Base-by-base conservation (phyloP, 1,140 invertebrate species). In the Yoshiicerus persimilis region DNA sequence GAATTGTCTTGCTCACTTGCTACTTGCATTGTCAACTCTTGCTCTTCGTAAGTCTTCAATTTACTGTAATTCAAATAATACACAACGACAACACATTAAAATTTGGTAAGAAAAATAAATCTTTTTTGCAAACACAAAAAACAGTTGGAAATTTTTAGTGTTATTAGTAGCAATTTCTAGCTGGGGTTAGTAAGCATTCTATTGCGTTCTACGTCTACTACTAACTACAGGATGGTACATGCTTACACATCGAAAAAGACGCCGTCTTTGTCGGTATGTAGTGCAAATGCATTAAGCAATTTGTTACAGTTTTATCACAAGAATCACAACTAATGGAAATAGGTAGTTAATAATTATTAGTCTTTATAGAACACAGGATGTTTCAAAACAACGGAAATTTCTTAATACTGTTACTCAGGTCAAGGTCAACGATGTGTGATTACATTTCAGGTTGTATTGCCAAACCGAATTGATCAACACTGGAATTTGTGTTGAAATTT, bases 1-100 rank as follows among this genome's bases (percentile, higher is more conserved):
- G 90, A 90, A 62, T 90, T 87, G 38, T 97, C 96, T 20, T 96
- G 94, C 91, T 96, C 95, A 91, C 95, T 97, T 91, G 97, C 97
- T 1, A 98, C 96, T 92, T 97, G 96, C 97, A 97, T 98, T 23
- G 96, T 97, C 84, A 98, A 93, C 92, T 98, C 97, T 92, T 98
- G 97, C 92, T 98, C 97, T 92, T 98, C 97, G 91, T 98, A 98
- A 0, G 97, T 94, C 91, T 97, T 96, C 23, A 97, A 93, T 94
- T 97, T 97, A 91, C 96, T 96, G 84, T 13, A 91, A 92, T 91
- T 90, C 90, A 88, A 83, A 91, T 89, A 87, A 89, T 86, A 64
- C 8, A 89, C 38, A 87, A 87, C 25, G 83, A 41, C 23, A 84
- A 84, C 62, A 13, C 64, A 62, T 84, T 36, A 84, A 25, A 84